Conservation (phyloP, 1,140 invertebrate genomes). For the Ectropis grisescens region DNA sequence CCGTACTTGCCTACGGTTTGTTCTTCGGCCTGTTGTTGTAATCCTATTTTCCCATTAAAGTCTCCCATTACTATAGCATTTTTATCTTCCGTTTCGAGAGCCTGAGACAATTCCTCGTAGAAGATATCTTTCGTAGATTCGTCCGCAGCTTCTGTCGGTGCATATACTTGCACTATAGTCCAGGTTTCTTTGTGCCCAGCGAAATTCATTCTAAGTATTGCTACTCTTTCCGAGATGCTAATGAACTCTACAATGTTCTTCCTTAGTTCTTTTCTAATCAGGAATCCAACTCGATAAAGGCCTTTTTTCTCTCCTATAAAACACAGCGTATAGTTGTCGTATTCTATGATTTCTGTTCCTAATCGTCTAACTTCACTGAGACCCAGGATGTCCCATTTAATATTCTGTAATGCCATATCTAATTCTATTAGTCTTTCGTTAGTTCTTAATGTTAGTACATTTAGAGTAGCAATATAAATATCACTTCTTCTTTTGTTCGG, state of each 20-base stretch:
- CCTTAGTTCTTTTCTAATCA: constrained; percentile 2
- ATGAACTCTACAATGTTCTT: not conserved
- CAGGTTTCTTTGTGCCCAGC: not conserved
- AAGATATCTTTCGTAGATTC: too few relatives aligned
- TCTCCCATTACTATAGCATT: too few relatives aligned
- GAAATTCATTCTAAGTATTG: constrained; percentile 1
- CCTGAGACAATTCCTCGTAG: not conserved
- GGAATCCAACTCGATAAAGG: constrained; percentile 1
- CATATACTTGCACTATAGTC: too few relatives aligned
- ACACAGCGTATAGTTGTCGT: constrained; percentile 1
- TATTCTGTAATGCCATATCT: constrained; percentile 1
- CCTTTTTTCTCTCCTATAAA: constrained; percentile 3
- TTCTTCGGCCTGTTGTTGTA: not conserved
- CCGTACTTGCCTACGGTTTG: too few relatives aligned
- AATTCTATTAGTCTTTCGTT: too few relatives aligned
- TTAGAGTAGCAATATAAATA: too few relatives aligned
- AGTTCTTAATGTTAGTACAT: too few relatives aligned
- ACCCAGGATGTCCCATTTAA: too few relatives aligned
- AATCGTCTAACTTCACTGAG: constrained; percentile 5
- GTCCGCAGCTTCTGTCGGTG: too few relatives aligned
- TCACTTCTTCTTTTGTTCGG: too few relatives aligned
- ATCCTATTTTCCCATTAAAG: not conserved
- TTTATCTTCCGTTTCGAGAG: not conserved
- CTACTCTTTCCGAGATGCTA: constrained; percentile 1
- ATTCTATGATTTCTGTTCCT: not conserved